phyloP scores from a whole-genome alignment of 2,888 invertebrate genomes.

The Cacoxenus indagator region DNA sequence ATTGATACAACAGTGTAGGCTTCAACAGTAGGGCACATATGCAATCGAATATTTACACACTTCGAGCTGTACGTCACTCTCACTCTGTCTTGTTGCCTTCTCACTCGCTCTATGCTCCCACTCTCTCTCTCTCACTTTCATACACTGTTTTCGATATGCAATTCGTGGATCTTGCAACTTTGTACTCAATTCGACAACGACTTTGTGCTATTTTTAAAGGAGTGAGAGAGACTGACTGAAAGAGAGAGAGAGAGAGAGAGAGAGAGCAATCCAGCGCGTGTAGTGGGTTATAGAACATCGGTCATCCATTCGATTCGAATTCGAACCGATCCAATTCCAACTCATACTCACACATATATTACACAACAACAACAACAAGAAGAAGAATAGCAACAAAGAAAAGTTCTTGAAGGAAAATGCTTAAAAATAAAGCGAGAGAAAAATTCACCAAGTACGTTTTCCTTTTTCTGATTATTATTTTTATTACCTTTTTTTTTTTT shows the following conservation, averaged over 20 bases:
- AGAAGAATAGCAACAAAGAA: not conserved
- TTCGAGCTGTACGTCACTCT: too few species aligned
- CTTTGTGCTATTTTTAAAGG: slow-evolving; percentile 20
- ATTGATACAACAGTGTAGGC: too few species aligned
- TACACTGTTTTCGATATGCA: slow-evolving; percentile 29
- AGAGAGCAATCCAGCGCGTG: not conserved
- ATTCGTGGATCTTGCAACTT: not conserved
- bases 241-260: not conserved
- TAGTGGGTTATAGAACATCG: not conserved
- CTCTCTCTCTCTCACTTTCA: slow-evolving; percentile 42
- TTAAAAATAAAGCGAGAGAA: slow-evolving; percentile 4
- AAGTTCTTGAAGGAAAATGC: not conserved
- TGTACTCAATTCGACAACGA: slow-evolving; percentile 11
- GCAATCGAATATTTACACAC: too few species aligned
- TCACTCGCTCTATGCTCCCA: slow-evolving; percentile 25
- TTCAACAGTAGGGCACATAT: too few species aligned
- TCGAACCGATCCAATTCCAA: slow-evolving; percentile 9
- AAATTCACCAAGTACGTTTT: slow-evolving; percentile 1
- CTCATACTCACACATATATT: slow-evolving; percentile 18
- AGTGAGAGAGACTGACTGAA: not conserved
- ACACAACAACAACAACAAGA: slow-evolving; percentile 19
- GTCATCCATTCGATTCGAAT: not conserved
- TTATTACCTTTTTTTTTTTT: too few species aligned
- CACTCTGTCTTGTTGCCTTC: too few species aligned
- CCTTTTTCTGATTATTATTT: not conserved